Base-by-base conservation (phyloP, 2,797 vertebrate genomes). In the Rhabdomys pumilio region DNA sequence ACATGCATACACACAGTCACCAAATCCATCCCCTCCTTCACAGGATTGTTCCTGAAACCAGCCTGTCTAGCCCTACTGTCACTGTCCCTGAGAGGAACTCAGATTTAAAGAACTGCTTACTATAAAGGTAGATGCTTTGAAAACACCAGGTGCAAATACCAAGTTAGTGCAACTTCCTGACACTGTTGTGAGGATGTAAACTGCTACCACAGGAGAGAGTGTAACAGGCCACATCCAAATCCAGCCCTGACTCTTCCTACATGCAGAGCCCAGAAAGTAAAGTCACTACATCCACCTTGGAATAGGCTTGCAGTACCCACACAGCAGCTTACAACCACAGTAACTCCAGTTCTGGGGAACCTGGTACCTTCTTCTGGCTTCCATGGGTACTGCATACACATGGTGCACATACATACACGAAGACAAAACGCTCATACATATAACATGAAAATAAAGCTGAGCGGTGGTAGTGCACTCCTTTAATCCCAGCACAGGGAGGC, bases 101-200 rank as follows among this genome's bases (percentile, higher is more conserved):
- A 93, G 88, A 90, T 81, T 55, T 29, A 92, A 76, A 94, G 85
- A 41, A 24, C 22, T 34, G 10, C 55, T 81, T 92, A 9, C 75
- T 76, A n/a, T n/a, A 90, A 92, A 87, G 53, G 29, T 41, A 95
- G 65, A 10, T 79, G 44, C 77, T 81, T 72, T 79, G 76, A 97
- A 53, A 90, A 76, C 38, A 38, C 34, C 41, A 55, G 19, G 22
- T 41, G 50, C 67, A 67, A 44, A 80, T 76, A 31, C 72, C 87
- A 82, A 57, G 29, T n/a, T 87, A 86, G 47, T 24, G 15, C 47
- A 75, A 86, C 17, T 53, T 41, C 34, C 34, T 47, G 4, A 82
- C 34, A 14, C 4, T 47, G 57, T 44, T 57, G 22, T 83, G 6
- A 34, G 76, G 44, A 73, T 9, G 22, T 19, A 95, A 63, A 67